A percentile compares a stretch with the other conserved stretches of the same genome.
Evolutionary conservation across 1,140 invertebrate genomes (phyloP).

Genomic region (Leptopilina boulardi): DNA sequence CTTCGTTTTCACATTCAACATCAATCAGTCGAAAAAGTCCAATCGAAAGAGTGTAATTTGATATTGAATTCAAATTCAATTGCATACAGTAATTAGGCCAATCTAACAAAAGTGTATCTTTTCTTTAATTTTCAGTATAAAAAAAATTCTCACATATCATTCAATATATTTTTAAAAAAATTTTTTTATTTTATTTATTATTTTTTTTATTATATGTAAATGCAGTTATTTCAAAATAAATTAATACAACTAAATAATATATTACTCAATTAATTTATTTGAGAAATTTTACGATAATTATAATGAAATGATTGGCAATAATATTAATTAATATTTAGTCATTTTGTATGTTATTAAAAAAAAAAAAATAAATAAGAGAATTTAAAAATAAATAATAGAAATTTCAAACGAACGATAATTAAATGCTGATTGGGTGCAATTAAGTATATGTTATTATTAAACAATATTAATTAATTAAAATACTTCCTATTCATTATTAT

Average conservation of each 20-base stretch:
- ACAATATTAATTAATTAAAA: background rate
- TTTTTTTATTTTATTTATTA: too few species aligned
- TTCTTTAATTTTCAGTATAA: background rate
- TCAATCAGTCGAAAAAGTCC: conserved; percentile 9
- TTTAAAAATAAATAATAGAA: background rate
- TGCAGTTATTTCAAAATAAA: too few species aligned
- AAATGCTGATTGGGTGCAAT: background rate
- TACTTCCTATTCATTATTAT: background rate
- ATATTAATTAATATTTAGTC: background rate
- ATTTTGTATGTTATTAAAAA: background rate
- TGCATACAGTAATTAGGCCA: conserved; percentile 6
- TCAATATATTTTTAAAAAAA: too few species aligned
- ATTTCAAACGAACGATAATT: background rate
- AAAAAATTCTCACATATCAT: too few species aligned
- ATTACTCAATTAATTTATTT: background rate
- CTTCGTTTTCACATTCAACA: conserved; percentile 7
- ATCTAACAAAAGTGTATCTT: conserved; percentile 2
- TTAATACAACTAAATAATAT: too few species aligned
- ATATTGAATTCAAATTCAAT: conserved; percentile 10
- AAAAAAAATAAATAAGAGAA: too few species aligned
- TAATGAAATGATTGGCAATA: background rate
- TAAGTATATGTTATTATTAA: background rate
- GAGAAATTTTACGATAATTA: background rate
- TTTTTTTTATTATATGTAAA: too few species aligned
- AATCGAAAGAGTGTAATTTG: conserved; percentile 14